phyloP scores from a whole-genome alignment of 2,113 vertebrate genomes.

The Pogonocichla stellata region DNA sequence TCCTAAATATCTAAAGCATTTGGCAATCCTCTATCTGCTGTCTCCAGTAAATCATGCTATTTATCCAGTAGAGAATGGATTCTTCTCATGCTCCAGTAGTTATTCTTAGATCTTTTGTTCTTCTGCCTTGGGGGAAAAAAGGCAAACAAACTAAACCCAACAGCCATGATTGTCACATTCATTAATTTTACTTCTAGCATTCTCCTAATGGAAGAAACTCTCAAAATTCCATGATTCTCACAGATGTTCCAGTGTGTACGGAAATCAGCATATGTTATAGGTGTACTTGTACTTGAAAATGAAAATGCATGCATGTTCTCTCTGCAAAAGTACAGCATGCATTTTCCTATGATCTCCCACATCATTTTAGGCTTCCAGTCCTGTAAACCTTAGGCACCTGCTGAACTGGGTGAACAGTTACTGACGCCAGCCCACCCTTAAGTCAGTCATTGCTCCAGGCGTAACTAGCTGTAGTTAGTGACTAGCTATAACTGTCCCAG shows the following conservation, averaged over 20 bases:
- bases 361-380: neutral
- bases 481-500: neutral
- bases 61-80: slow-evolving; percentile 56
- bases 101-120: slow-evolving; percentile 27
- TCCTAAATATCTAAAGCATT: slow-evolving; percentile 39
- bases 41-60: slow-evolving; percentile 45
- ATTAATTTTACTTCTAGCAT: neutral
- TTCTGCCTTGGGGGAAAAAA: neutral
- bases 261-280: neutral
- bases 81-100: slow-evolving; percentile 58
- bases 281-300: neutral
- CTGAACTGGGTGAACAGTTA: neutral
- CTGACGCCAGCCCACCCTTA: neutral
- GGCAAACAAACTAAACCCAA: neutral
- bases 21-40: slow-evolving; percentile 8
- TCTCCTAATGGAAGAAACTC: neutral
- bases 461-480: neutral
- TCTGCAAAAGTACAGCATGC: neutral
- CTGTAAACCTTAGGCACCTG: neutral
- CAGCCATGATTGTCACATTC: neutral
- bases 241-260: neutral
- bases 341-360: neutral
- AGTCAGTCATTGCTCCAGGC: neutral
- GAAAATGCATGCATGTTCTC: neutral
- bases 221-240: neutral